These are phyloP conservation scores for Phania funesta DNA, from an alignment of 2,888 invertebrate species.

Conservation along the genomic window DNA sequence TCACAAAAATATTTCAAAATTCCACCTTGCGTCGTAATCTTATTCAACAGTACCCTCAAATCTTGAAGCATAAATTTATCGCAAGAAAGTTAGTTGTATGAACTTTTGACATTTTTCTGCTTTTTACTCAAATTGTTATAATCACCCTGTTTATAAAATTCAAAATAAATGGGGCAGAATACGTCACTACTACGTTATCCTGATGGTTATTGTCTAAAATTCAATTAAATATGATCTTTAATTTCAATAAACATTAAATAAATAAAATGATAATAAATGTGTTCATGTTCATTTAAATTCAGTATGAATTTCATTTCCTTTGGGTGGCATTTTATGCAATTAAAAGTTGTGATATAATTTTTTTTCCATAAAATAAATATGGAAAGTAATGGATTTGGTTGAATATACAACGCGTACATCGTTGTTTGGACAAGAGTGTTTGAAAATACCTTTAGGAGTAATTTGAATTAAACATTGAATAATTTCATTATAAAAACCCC, in stretches of 20 bases:
- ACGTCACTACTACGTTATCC: neutral
- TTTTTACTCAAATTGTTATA: too few species aligned
- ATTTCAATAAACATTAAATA: neutral
- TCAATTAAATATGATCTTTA: conserved; percentile 22
- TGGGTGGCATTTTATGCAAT: neutral
- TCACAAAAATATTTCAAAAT: too few species aligned
- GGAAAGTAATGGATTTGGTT: neutral
- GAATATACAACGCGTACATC: neutral
- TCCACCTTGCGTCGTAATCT: too few species aligned
- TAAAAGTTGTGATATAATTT: neutral
- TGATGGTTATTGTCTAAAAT: neutral
- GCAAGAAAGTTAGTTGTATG: too few species aligned
- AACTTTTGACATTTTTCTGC: too few species aligned
- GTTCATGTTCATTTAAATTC: neutral
- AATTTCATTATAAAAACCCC: neutral
- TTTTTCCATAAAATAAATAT: neutral
- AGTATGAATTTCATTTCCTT: neutral
- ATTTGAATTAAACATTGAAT: neutral
- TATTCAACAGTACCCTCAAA: too few species aligned
- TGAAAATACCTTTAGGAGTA: neutral
- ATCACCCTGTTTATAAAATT: neutral
- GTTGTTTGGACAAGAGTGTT: neutral
- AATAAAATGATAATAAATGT: neutral
- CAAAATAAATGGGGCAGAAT: too few species aligned
- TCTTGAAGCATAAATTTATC: too few species aligned